Evolutionary conservation across 1,140 invertebrate species (phyloP).

Genomic region (Tribolium madens): DNA sequence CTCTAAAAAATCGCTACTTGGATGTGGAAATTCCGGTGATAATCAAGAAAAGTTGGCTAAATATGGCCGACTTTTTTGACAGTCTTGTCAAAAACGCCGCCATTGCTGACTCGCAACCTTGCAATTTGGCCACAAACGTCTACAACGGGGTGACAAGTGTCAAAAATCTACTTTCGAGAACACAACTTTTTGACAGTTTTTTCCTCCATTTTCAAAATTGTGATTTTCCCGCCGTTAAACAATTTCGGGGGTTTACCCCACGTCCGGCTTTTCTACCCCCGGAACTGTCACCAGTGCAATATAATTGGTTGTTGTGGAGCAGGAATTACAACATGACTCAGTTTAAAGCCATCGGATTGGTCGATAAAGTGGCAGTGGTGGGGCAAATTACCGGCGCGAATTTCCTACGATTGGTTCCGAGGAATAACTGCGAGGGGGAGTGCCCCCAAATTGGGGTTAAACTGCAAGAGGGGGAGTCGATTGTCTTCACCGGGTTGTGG

Average conservation of each 20-base stretch:
- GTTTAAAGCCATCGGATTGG: conserved; percentile 79
- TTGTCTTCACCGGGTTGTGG: conserved; percentile 82
- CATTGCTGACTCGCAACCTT: conserved; percentile 56
- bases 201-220: conserved; percentile 91
- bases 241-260: conserved; percentile 72
- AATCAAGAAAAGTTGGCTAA: conserved; percentile 52
- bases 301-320: conserved; percentile 86
- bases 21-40: conserved; percentile 57
- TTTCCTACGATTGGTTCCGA: conserved; percentile 74
- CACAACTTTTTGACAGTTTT: conserved; percentile 71
- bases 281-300: conserved; percentile 79
- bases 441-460: conserved; percentile 76
- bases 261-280: conserved; percentile 82
- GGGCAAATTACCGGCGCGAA: conserved; percentile 80
- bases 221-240: conserved; percentile 76
- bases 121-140: conserved; percentile 56
- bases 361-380: conserved; percentile 77
- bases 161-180: conserved; percentile 48
- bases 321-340: conserved; percentile 79
- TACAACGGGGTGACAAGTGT: conserved; percentile 32
- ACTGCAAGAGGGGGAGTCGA: conserved; percentile 77
- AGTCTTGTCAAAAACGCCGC: conserved; percentile 30
- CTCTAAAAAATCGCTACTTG: conserved; percentile 52
- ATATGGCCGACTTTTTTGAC: conserved; percentile 34
- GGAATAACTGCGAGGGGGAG: conserved; percentile 76